A percentile compares a stretch with the other conserved stretches of the same genome.
Evolutionary conservation across 1,140 invertebrate species (phyloP).

Genomic region (Andrena cerasifolii): DNA sequence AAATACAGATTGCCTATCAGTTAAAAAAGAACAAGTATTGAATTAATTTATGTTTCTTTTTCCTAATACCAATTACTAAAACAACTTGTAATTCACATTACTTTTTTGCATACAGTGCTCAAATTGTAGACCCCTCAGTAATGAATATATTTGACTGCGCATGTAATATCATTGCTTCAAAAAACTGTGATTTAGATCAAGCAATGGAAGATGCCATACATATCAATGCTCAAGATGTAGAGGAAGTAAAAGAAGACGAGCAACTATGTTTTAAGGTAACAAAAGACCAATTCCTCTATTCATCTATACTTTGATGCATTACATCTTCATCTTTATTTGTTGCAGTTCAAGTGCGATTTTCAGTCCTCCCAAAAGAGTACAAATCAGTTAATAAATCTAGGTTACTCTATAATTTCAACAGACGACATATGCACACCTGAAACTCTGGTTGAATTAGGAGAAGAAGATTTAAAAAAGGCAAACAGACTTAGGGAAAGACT

Average conservation of each 20-base stretch:
- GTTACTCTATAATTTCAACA: constrained; percentile 80
- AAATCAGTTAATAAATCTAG: constrained; percentile 74
- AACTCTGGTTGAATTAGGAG: constrained; percentile 73
- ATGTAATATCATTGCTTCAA: constrained; percentile 81
- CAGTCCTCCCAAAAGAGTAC: constrained; percentile 70
- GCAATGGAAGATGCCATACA: constrained; percentile 86
- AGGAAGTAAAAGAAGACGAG: constrained; percentile 78
- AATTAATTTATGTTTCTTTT: too few relatives aligned
- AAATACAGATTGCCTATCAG: too few relatives aligned
- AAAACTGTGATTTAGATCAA: constrained; percentile 78
- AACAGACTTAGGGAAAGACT: constrained; percentile 79
- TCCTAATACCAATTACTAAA: too few relatives aligned
- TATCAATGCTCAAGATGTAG: constrained; percentile 85
- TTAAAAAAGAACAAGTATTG: constrained; percentile 78
- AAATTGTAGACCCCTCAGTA: constrained; percentile 62
- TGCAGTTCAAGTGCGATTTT: constrained; percentile 80
- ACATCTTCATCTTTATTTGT: constrained; percentile 34
- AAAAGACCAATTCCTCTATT: constrained; percentile 1
- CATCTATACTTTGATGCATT: constrained; percentile 5
- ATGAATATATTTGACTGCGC: constrained; percentile 82
- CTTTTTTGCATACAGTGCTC: constrained; percentile 59
- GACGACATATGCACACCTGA: constrained; percentile 81
- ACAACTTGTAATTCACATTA: not conserved
- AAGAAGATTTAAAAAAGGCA: constrained; percentile 76
- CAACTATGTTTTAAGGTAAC: constrained; percentile 76